phyloP scores from a whole-genome alignment of 2,113 vertebrate genomes.

The Guaruba guarouba region DNA sequence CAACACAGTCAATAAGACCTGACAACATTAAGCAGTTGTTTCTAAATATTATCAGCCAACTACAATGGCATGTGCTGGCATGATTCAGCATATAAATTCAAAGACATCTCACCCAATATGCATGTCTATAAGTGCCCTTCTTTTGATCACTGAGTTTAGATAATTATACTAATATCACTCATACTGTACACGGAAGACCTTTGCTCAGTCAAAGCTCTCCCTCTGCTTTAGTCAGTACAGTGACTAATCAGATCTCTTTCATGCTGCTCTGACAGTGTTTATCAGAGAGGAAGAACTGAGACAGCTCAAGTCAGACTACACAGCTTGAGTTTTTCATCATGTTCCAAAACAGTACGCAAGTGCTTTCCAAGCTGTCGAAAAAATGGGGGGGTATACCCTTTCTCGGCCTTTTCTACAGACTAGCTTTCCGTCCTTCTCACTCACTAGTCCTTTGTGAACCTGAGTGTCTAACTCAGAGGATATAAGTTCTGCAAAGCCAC shows the following conservation, averaged over 20 bases:
- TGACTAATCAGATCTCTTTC: not conserved
- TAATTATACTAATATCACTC: not conserved
- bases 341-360: not conserved
- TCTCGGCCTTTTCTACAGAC: not conserved
- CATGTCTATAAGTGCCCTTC: not conserved
- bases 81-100: not conserved
- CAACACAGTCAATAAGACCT: not conserved
- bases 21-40: fast-evolving
- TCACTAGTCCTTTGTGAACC: not conserved
- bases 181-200: not conserved
- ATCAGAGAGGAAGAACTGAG: not conserved
- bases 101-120: not conserved
- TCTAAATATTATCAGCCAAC: not conserved
- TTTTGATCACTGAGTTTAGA: not conserved
- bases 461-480: not conserved
- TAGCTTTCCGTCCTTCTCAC: not conserved
- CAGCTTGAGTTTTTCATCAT: not conserved
- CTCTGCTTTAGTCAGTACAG: not conserved
- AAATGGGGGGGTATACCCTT: not conserved
- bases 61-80: not conserved
- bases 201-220: not conserved
- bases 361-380: not conserved
- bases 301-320: not conserved
- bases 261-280: not conserved
- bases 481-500: not conserved